Percentiles rank a stretch among this genome's conserved stretches.
Conservation (phyloP, 2,113 vertebrate species). For the Accipiter cooperii region DNA sequence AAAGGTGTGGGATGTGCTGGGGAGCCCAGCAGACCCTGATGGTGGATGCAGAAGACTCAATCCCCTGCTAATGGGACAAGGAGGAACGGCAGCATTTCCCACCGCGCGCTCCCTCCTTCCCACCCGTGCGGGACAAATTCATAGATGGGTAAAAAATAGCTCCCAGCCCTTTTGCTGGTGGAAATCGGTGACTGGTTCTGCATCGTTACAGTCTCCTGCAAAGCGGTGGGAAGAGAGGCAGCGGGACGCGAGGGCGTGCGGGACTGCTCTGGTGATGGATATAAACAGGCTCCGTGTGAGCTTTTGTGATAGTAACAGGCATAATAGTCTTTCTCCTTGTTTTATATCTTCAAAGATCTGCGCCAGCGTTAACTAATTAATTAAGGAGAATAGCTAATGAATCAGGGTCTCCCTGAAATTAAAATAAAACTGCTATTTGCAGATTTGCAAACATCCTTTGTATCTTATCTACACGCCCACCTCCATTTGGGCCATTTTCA, state of each 20-base stretch:
- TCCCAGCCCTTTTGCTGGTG: neutral
- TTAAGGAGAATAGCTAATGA: neutral
- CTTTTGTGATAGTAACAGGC: neutral
- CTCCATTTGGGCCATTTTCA: neutral
- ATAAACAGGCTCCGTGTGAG: neutral
- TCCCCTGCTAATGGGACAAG: accelerated
- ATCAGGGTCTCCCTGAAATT: neutral
- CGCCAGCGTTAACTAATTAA: neutral
- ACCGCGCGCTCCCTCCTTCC: neutral
- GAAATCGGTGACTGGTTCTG: neutral
- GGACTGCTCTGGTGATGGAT: neutral
- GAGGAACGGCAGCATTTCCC: neutral
- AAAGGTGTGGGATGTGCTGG: neutral
- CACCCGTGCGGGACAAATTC: accelerated
- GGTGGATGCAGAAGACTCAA: neutral
- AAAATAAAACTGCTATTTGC: neutral
- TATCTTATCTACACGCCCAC: neutral
- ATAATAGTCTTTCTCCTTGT: neutral
- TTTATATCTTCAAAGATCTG: neutral
- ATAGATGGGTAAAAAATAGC: neutral
- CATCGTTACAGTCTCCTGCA: accelerated
- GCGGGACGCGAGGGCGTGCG: accelerated
- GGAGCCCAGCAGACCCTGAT: neutral
- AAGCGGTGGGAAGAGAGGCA: neutral
- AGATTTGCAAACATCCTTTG: neutral